Conservation (phyloP, 2,888 invertebrate genomes). For the Mystacides longicornis region DNA sequence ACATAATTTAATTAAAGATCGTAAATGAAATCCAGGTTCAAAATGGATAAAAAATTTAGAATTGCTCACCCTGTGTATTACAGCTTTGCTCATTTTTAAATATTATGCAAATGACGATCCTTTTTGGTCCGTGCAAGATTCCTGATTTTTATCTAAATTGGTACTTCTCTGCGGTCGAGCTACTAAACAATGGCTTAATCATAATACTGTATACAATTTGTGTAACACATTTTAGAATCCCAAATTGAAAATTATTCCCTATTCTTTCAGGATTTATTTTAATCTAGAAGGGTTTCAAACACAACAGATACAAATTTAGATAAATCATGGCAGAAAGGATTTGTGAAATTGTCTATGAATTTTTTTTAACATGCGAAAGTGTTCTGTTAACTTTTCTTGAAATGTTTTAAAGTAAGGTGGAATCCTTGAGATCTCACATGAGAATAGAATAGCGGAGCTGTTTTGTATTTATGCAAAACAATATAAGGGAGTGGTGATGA, state of each 20-base stretch:
- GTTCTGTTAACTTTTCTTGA: too few relatives aligned
- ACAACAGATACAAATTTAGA: too few relatives aligned
- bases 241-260: constrained; percentile 3
- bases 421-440: too few relatives aligned
- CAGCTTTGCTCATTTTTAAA: constrained; percentile 14
- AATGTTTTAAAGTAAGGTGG: too few relatives aligned
- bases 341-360: too few relatives aligned
- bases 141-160: constrained; percentile 19
- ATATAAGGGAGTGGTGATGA: too few relatives aligned
- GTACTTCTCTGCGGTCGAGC: not conserved
- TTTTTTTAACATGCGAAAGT: too few relatives aligned
- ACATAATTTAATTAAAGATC: too few relatives aligned
- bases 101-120: constrained; percentile 25
- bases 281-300: not conserved
- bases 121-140: constrained; percentile 15
- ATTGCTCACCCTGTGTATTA: not conserved
- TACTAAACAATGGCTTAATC: constrained; percentile 24
- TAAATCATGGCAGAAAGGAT: too few relatives aligned
- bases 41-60: not conserved
- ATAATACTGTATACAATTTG: constrained; percentile 9
- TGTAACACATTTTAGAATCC: constrained; percentile 2
- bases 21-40: too few relatives aligned
- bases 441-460: too few relatives aligned
- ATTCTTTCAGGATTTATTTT: not conserved
- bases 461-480: too few relatives aligned